Conservation (phyloP, 2,113 vertebrate genomes). For the Cottus gobio region DNA sequence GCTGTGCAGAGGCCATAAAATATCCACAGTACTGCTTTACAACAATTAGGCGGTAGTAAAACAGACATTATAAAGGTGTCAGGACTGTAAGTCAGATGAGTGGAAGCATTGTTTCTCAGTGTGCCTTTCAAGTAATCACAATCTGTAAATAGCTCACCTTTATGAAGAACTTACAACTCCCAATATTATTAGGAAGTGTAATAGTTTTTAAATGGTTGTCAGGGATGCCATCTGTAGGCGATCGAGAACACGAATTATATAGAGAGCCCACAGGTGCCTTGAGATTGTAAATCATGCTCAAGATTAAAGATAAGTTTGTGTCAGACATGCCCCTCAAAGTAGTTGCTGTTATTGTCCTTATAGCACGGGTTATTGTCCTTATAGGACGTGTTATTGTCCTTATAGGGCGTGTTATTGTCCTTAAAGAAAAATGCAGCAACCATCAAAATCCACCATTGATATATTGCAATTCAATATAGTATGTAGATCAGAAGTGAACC, state of each 20-base stretch:
- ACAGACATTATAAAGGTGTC: slow-evolving; percentile 42
- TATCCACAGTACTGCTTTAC: slow-evolving; percentile 34
- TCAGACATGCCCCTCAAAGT: background rate
- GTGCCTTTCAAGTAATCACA: slow-evolving; percentile 17
- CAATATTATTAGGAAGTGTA: background rate
- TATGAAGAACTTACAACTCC: background rate
- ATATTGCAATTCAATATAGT: background rate
- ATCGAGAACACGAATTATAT: slow-evolving; percentile 3
- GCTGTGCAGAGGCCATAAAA: slow-evolving; percentile 59
- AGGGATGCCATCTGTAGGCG: background rate
- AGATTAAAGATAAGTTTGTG: background rate
- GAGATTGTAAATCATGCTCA: background rate
- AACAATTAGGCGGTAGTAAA: slow-evolving; percentile 60
- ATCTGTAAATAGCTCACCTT: slow-evolving; percentile 12
- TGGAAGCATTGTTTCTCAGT: slow-evolving; percentile 5
- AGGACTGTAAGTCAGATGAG: slow-evolving; percentile 11
- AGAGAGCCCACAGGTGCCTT: slow-evolving; percentile 1
- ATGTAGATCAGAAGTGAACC: background rate
- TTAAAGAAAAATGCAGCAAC: background rate
- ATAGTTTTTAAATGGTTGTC: slow-evolving; percentile 13
- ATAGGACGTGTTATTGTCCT: background rate
- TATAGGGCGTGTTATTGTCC: background rate
- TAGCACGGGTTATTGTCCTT: background rate
- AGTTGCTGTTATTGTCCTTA: background rate
- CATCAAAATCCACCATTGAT: background rate